phyloP scores from a whole-genome alignment of 2,797 vertebrate genomes.

The Falco berigora region DNA sequence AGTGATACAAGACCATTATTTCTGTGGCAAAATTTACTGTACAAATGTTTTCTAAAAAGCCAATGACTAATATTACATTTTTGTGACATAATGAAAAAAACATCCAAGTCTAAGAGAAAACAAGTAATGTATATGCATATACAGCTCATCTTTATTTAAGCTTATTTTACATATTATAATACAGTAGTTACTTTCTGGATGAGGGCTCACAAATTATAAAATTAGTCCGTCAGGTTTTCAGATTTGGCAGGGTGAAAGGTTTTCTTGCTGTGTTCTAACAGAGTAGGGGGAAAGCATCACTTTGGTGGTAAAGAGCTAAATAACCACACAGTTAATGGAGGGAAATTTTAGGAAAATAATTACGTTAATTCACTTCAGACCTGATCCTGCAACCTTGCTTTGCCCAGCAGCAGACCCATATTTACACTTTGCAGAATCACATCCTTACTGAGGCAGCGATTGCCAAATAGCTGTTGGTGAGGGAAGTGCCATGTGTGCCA shows the following conservation, averaged over 20 bases:
- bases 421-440: slow-evolving; percentile 10
- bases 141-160: background rate
- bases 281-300: background rate
- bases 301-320: background rate
- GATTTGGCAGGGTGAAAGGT: background rate
- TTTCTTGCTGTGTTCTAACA: background rate
- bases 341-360: background rate
- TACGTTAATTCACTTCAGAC: background rate
- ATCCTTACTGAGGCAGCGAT: background rate
- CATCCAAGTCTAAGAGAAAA: background rate
- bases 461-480: slow-evolving; percentile 20
- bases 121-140: background rate
- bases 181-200: background rate
- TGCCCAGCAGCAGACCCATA: background rate
- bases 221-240: background rate
- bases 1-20: background rate
- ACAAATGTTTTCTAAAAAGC: background rate
- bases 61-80: background rate
- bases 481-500: slow-evolving; percentile 28
- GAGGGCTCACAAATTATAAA: background rate
- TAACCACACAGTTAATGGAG: slow-evolving; percentile 1
- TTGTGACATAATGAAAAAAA: background rate
- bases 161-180: background rate
- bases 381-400: background rate
- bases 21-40: background rate